Conservation (phyloP, 2,797 vertebrate species). For the Sciurus vulgaris region DNA sequence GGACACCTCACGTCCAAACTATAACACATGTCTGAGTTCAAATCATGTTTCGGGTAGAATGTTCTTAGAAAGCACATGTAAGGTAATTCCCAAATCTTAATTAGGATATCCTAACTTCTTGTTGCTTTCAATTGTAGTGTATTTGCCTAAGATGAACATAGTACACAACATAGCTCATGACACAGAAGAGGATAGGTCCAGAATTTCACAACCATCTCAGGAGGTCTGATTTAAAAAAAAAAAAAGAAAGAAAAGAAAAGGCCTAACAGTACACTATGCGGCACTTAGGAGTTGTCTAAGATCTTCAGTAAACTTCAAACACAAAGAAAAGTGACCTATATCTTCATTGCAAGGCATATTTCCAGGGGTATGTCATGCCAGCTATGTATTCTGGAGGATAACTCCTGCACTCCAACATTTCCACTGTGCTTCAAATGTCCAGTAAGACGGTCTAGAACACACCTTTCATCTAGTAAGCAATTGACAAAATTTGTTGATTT, state of each 20-base stretch:
- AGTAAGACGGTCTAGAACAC: not conserved
- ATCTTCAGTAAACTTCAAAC: not conserved
- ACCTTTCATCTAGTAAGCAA: not conserved
- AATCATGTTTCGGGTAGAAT: not conserved
- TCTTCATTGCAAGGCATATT: not conserved
- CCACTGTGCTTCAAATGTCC: not conserved
- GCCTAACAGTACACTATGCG: not conserved
- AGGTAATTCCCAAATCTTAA: not conserved
- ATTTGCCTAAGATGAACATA: not conserved
- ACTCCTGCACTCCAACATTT: not conserved
- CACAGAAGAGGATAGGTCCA: not conserved
- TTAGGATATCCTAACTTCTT: not conserved
- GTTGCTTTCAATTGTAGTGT: conserved; percentile 11
- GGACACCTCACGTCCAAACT: too few relatives aligned
- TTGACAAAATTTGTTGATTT: conserved; percentile 29
- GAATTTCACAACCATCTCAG: not conserved
- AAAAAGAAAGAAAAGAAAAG: not conserved
- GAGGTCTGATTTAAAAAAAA: not conserved
- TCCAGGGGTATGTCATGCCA: not conserved
- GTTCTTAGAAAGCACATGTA: not conserved
- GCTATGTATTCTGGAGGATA: not conserved
- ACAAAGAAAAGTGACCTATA: not conserved
- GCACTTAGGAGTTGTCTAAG: not conserved
- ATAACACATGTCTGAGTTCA: not conserved
- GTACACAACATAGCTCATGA: not conserved